A percentile compares a stretch with the other conserved stretches of the same genome.
Conservation (phyloP, 2,888 invertebrate genomes). For the Protula sp. region DNA sequence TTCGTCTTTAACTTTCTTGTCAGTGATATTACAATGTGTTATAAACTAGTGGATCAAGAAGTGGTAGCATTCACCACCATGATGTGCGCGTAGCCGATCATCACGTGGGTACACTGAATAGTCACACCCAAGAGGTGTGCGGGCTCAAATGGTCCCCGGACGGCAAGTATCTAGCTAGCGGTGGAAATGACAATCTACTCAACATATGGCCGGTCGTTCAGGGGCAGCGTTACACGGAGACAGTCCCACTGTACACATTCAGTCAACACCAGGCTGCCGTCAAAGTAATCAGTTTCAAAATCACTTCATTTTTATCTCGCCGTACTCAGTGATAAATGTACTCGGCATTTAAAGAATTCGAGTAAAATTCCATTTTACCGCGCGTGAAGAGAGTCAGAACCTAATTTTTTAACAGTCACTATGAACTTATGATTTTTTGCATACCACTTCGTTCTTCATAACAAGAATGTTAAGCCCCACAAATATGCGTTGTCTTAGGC, state of each 20-base stretch:
- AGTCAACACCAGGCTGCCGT: constrained; percentile 55
- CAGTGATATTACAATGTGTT: too few species aligned
- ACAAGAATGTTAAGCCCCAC: too few species aligned
- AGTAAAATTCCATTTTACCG: too few species aligned
- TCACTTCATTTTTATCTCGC: too few species aligned
- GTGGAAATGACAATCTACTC: constrained; percentile 92
- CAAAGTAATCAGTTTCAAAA: constrained; percentile 46
- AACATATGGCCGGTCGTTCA: constrained; percentile 69
- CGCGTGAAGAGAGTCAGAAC: too few species aligned
- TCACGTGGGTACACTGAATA: constrained; percentile 65
- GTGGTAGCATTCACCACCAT: constrained; percentile 86
- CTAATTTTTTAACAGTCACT: too few species aligned
- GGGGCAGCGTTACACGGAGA: constrained; percentile 23
- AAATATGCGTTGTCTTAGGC: too few species aligned
- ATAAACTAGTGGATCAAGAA: constrained; percentile 79
- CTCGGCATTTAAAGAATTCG: too few species aligned
- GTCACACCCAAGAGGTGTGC: constrained; percentile 70
- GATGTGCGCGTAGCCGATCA: constrained; percentile 89
- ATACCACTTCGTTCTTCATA: too few species aligned
- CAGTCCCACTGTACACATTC: constrained; percentile 59
- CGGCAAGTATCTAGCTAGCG: constrained; percentile 86
- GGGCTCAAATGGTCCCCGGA: constrained; percentile 95
- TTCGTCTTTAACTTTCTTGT: too few species aligned
- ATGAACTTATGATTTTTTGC: too few species aligned
- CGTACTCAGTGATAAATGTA: too few species aligned